A percentile compares a stretch with the other conserved stretches of the same genome.
Evolutionary conservation across 2,888 invertebrate genomes (phyloP).

Genomic region (Ashinkailepas kermadecensis): DNA sequence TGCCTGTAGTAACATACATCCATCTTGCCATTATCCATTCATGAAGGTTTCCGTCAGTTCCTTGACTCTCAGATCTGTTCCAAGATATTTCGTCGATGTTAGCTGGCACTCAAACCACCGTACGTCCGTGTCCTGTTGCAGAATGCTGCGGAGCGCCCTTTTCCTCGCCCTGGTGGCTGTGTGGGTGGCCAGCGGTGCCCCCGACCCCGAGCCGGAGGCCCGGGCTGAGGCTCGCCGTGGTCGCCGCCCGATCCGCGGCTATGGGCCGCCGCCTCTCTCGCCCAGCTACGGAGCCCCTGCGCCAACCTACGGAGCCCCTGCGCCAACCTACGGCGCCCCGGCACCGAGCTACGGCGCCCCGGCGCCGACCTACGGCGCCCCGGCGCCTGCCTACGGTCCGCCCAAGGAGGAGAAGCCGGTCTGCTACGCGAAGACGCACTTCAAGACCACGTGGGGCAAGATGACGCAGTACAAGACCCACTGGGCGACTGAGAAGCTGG

Average conservation of each 20-base stretch:
- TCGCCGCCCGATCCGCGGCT: neutral
- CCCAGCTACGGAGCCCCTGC: neutral
- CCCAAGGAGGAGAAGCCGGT: neutral
- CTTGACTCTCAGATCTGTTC: too few species aligned
- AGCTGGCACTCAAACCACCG: too few species aligned
- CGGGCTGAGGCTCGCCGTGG: neutral
- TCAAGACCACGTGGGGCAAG: conserved; percentile 23
- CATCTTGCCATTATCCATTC: too few species aligned
- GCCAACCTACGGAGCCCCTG: conserved; percentile 10
- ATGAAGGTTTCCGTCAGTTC: too few species aligned
- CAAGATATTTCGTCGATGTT: too few species aligned
- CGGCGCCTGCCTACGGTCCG: conserved; percentile 6
- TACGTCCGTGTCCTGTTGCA: neutral
- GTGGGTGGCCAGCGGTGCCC: neutral
- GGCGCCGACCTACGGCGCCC: neutral
- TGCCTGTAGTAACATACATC: too few species aligned
- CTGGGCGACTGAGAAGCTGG: conserved; percentile 12
- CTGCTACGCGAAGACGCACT: conserved; percentile 18
- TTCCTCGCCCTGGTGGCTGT: neutral
- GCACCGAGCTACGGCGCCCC: conserved; percentile 10
- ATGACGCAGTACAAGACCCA: conserved; percentile 23
- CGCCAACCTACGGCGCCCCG: conserved; percentile 17
- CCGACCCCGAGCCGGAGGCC: neutral
- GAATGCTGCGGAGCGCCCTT: neutral
- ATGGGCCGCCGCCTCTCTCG: neutral